Conservation (phyloP, 2,797 vertebrate genomes). For the Gastrophryne carolinensis region DNA sequence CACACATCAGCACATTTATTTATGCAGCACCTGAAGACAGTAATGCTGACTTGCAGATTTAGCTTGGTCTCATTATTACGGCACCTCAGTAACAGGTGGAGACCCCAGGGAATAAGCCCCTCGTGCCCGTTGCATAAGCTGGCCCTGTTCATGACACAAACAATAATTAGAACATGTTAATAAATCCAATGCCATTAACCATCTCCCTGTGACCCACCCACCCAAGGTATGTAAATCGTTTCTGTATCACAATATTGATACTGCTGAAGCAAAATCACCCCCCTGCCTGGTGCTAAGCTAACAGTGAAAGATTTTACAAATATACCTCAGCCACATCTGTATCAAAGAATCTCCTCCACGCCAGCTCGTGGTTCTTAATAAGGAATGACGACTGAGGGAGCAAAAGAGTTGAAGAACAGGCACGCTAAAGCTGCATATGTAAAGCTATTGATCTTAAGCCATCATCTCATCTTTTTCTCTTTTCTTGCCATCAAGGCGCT, state of each 20-base stretch:
- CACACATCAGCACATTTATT: too few species aligned
- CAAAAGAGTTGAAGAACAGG: slow-evolving; percentile 3
- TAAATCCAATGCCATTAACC: not conserved
- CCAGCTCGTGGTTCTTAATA: slow-evolving; percentile 25
- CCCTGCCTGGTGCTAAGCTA: not conserved
- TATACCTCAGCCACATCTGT: not conserved
- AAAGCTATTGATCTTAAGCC: slow-evolving; percentile 41
- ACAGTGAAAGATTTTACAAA: slow-evolving; percentile 8
- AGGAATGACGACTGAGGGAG: slow-evolving; percentile 20
- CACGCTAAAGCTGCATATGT: slow-evolving; percentile 25
- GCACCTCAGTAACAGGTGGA: too few species aligned
- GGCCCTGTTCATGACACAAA: too few species aligned
- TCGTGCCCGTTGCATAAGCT: too few species aligned
- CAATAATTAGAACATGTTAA: too few species aligned
- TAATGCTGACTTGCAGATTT: too few species aligned
- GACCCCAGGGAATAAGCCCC: too few species aligned
- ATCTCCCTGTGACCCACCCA: not conserved
- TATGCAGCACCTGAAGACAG: too few species aligned
- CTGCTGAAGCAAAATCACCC: not conserved
- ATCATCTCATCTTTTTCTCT: slow-evolving; percentile 42
- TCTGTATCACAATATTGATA: not conserved
- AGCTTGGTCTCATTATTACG: too few species aligned
- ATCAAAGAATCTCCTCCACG: slow-evolving; percentile 5
- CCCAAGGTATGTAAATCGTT: not conserved
- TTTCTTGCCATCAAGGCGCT: slow-evolving; percentile 13